Base-by-base conservation (phyloP, 2,113 vertebrate genomes). In the Phalacrocorax aristotelis region DNA sequence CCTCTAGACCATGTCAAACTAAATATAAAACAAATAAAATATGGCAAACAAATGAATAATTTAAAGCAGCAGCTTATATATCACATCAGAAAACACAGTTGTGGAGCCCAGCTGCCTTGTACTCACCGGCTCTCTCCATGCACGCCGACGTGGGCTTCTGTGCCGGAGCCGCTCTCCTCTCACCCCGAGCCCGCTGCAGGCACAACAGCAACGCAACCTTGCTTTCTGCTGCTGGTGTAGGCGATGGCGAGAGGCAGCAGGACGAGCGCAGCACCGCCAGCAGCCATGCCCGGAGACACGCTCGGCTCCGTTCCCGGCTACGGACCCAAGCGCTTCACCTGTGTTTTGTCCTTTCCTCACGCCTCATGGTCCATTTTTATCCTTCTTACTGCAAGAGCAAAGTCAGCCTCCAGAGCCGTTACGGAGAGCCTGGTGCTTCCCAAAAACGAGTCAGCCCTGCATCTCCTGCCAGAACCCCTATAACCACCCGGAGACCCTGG, bases 1-100 rank as follows among this genome's bases (percentile, higher is more conserved):
- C 97, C 81, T 65, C 96, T 15, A 96, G 90, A 97, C 91, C 86
- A 16, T 80, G 77, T 90, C 94, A 90, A 87, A 86, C 80, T 95
- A 89, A 95, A 90, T 91, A 92, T 92, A 96, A 95, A 96, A 81
- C 68, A 96, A 96, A 95, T 78, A 97, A 95, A 94, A 93, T 65
- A 87, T 29, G n/a, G 51, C 83, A 94, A 83, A 97, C 0, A 9
- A 77, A 90, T 92, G 84, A 95, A 92, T 97, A 97, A 97, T 90
- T 97, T 55, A 69, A 40, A 87, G 42, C 34, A 22, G 58, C 66
- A 44, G 66, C 60, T 90, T 36, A 66, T 30, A 57, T 16, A 29
- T 27, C 68, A 76, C 17, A 8, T 27, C 42, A 48, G 66, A 42
- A 72, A 21, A 26, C 10, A 3, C 17, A 10, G 42, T 8, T 51